Evolutionary conservation across 92 coral and sea anemone species (phyloP).

Genomic region (Meandrina meandrites): DNA sequence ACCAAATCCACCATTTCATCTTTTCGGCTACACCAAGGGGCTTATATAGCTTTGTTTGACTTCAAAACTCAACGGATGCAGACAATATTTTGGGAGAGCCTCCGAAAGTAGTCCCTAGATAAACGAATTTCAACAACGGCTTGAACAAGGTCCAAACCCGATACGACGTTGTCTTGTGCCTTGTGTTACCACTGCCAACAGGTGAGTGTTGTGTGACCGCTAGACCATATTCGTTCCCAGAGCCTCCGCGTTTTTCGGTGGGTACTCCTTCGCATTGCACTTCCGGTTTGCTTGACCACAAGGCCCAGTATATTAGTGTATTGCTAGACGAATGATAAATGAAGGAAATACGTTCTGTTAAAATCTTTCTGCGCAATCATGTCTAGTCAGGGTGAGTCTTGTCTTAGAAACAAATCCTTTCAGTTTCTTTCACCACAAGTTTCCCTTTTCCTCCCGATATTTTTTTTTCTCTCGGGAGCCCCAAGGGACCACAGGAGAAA

Average conservation of each 20-base stretch:
- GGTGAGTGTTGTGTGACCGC: background rate
- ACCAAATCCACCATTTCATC: background rate
- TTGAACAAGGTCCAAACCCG: background rate
- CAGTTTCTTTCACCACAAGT: slow-evolving; percentile 10
- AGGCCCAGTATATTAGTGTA: background rate
- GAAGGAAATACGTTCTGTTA: too few species aligned
- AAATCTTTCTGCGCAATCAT: too few species aligned
- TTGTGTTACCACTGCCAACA: background rate
- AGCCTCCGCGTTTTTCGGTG: background rate
- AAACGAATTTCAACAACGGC: background rate
- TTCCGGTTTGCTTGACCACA: background rate
- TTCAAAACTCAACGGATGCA: background rate
- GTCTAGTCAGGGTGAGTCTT: background rate
- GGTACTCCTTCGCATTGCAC: background rate
- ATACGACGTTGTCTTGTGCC: background rate
- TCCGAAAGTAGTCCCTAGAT: background rate
- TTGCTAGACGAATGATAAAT: too few species aligned
- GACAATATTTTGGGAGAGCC: background rate
- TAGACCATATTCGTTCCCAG: background rate
- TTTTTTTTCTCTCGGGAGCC: too few species aligned
- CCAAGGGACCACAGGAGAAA: too few species aligned
- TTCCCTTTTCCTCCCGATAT: background rate
- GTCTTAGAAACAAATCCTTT: slow-evolving; percentile 10
- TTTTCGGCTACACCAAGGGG: background rate
- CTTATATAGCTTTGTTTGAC: background rate